Percentiles rank a stretch among this genome's conserved stretches.
Evolutionary conservation across 2,113 vertebrate species (phyloP).

Genomic region (Ahaetulla prasina): DNA sequence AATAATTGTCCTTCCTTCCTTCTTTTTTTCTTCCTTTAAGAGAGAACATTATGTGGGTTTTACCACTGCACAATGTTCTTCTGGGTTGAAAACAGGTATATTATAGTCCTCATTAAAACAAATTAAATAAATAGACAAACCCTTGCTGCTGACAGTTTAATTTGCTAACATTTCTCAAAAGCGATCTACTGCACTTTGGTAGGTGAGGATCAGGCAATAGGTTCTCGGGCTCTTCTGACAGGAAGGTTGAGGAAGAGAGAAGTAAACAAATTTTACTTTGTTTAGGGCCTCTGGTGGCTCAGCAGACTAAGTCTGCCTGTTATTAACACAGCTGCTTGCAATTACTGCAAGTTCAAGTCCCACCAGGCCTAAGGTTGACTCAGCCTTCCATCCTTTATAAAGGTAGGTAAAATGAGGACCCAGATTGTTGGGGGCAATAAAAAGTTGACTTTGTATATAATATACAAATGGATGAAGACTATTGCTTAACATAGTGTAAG

Average conservation of each 20-base stretch:
- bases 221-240: not conserved
- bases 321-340: no score
- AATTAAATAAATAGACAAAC: slow-evolving; percentile 35
- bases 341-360: no score
- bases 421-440: no score
- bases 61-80: slow-evolving; percentile 46
- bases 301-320: no score
- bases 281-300: no score
- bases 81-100: slow-evolving; percentile 47
- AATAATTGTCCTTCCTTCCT: slow-evolving; percentile 16
- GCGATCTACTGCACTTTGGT: not conserved
- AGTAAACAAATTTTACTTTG: not conserved
- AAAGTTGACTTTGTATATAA: no score
- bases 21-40: not conserved
- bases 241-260: not conserved
- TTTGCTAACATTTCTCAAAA: slow-evolving; percentile 39
- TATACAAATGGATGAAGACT: no score
- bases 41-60: slow-evolving; percentile 48
- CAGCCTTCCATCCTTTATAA: no score
- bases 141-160: slow-evolving; percentile 46
- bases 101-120: slow-evolving; percentile 51
- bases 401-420: no score
- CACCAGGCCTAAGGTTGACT: no score
- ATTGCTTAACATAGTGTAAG: no score
- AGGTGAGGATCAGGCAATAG: not conserved